These are phyloP conservation scores for Eupelmus urozonus DNA, from an alignment of 2,888 invertebrate species.

Conservation along the genomic window DNA sequence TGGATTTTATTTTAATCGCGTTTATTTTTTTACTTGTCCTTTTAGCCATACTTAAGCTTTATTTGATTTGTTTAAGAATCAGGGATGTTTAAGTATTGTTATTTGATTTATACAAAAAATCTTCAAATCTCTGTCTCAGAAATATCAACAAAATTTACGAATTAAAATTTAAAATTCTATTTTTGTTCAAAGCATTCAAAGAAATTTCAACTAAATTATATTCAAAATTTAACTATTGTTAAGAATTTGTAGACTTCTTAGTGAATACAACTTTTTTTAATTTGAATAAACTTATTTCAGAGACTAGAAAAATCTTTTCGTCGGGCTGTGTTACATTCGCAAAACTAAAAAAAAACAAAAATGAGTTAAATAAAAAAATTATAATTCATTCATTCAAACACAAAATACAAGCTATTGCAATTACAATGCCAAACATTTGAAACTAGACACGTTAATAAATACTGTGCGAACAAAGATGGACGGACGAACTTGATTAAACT, in stretches of 20 bases:
- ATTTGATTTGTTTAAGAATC: too few species aligned
- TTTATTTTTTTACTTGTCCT: not conserved
- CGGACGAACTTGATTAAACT: too few species aligned
- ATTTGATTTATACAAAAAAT: too few species aligned
- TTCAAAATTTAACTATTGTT: too few species aligned
- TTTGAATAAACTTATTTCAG: constrained; percentile 21
- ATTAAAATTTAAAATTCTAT: too few species aligned
- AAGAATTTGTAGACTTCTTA: too few species aligned
- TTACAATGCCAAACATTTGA: constrained; percentile 46
- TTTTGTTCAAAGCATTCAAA: too few species aligned
- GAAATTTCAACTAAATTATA: too few species aligned
- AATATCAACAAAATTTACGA: too few species aligned
- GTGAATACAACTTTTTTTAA: not conserved
- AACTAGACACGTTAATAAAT: constrained; percentile 11
- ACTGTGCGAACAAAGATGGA: constrained; percentile 38
- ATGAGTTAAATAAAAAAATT: constrained; percentile 55
- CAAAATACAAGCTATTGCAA: constrained; percentile 54
- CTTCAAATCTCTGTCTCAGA: too few species aligned
- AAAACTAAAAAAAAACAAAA: constrained; percentile 57
- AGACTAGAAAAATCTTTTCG: constrained; percentile 59
- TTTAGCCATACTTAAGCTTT: too few species aligned
- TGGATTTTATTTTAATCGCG: constrained; percentile 12
- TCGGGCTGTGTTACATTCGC: constrained; percentile 42
- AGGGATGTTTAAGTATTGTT: too few species aligned
- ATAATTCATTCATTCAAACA: constrained; percentile 39